Evolutionary conservation across 2,113 vertebrate species (phyloP).

Genomic region (Prionailurus bengalensis): DNA sequence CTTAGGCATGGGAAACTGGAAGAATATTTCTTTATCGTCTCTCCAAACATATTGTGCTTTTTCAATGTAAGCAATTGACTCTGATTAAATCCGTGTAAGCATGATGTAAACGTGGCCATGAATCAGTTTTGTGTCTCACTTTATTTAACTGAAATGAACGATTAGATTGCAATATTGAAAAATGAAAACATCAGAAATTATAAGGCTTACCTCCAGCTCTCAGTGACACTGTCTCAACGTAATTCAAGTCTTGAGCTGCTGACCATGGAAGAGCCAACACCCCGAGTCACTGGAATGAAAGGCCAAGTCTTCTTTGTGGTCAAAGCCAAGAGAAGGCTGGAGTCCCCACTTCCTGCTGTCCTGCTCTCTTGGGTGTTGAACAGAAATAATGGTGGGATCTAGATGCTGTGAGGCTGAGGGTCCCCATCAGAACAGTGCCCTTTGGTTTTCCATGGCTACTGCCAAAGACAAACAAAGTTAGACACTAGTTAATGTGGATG

Average conservation of each 20-base stretch:
- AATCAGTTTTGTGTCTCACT: background rate
- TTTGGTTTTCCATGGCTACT: background rate
- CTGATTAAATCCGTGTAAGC: background rate
- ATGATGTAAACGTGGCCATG: background rate
- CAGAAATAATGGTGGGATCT: fast-evolving
- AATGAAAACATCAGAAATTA: background rate
- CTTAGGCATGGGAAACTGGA: background rate
- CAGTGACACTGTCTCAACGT: background rate
- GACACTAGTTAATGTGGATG: background rate
- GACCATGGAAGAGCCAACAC: background rate
- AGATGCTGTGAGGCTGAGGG: fast-evolving
- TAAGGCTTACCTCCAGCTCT: background rate
- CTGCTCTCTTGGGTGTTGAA: background rate
- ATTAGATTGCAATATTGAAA: background rate
- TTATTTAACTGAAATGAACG: background rate
- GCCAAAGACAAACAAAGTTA: too few relatives aligned
- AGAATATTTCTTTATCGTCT: background rate
- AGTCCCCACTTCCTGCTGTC: fast-evolving
- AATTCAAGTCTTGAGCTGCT: background rate
- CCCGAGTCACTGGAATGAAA: background rate
- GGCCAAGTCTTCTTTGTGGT: fast-evolving
- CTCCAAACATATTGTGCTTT: background rate
- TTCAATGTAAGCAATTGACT: background rate
- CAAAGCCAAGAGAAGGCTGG: too few relatives aligned
- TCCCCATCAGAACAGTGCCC: background rate